Base-by-base conservation (phyloP, 2,888 invertebrate genomes). In the Lithophane leautieri region DNA sequence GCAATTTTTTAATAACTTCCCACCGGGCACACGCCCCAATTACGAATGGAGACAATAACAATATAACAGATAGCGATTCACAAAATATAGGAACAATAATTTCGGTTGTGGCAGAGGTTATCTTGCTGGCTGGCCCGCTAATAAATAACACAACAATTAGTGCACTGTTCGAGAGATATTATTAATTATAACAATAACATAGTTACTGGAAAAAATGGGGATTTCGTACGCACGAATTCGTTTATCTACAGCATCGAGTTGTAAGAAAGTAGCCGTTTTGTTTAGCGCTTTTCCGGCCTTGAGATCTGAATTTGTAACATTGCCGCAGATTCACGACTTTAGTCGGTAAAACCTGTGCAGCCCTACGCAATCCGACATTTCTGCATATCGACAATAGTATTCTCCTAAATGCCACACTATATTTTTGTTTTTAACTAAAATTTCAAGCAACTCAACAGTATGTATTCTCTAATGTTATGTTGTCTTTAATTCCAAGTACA, bases 81-180 rank as follows among this genome's bases (percentile, higher is more conserved):
- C 91, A 91, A 90, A 90, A 89, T 88, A 84, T 88, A 90, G 89
- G 89, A 93, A 92, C 91, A 91, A 91, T 91, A 89, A 91, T 92
- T 93, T 93, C 85, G 92, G 91, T 79, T 88, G 82, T 89, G 87
- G 78, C 91, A 89, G 78, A 89, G 93, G 93, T 91, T 93, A 93
- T 93, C 93, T 16, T 19, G 22, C 62, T 63, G 79, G 76, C 79
- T 83, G 84, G 88, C 84, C 83, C 78, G 81, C 78, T 82, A 86
- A 87, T 89, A 86, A 89, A 89, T 88, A 88, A 89, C 84, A 85
- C 81, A 83, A 89, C 89, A 90, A 89, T 89, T 89, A 88, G 83
- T 88, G 89, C 88, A 89, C 85, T 88, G 87, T 89, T 79, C 77
- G 78, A 82, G 82, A 82, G 82, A 83, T 84, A 80, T 82, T 88